A percentile compares a stretch with the other conserved stretches of the same genome.
Conservation (phyloP, 2,113 vertebrate species). For the Columba janthina region DNA sequence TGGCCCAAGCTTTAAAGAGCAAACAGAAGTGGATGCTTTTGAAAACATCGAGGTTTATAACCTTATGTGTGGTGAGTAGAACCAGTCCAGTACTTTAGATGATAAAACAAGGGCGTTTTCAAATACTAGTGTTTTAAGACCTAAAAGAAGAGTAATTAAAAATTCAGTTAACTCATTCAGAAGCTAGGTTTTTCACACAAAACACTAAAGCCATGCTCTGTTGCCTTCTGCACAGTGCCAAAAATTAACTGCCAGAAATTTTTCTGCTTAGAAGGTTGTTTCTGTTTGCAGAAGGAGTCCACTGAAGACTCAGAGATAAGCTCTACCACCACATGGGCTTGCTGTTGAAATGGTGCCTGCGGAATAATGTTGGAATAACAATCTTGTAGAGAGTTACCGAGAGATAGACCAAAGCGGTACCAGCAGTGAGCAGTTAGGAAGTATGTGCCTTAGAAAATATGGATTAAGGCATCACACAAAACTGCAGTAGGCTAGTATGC, state of each 20-base stretch:
- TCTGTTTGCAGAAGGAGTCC: neutral
- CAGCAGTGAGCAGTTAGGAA: neutral
- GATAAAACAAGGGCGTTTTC: neutral
- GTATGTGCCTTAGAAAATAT: neutral
- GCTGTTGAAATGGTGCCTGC: neutral
- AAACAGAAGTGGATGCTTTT: conserved; percentile 84
- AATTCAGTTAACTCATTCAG: neutral
- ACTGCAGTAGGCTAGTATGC: neutral
- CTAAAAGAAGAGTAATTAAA: neutral
- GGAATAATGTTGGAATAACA: neutral
- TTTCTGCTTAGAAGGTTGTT: neutral
- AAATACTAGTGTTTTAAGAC: neutral
- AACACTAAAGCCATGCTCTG: neutral
- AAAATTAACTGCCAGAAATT: neutral
- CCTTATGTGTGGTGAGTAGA: conserved; percentile 91
- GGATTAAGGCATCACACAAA: neutral
- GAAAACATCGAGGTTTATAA: conserved; percentile 98
- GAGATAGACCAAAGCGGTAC: neutral
- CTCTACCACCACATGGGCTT: fast-evolving
- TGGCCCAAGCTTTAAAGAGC: conserved; percentile 86
- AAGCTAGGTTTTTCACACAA: neutral
- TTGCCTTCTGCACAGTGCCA: neutral
- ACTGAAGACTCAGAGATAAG: neutral
- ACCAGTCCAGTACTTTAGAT: neutral
- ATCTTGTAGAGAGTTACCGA: neutral